Evolutionary conservation across 2,797 vertebrate species (phyloP).

Genomic region (Pipistrellus pygmaeus): DNA sequence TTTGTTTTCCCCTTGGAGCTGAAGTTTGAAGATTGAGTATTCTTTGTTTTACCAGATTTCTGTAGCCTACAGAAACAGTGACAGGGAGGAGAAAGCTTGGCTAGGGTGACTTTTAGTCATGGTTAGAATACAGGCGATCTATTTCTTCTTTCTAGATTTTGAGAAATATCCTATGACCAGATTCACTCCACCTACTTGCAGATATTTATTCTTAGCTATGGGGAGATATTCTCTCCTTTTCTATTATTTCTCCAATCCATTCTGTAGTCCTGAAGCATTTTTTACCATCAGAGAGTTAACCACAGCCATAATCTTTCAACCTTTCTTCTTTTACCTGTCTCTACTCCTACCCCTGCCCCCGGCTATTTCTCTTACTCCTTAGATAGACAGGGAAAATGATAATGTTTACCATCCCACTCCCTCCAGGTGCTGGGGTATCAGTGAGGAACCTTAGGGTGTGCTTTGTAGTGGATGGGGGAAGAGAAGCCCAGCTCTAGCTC

Average conservation of each 20-base stretch:
- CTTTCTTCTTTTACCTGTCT: background rate
- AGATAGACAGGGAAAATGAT: background rate
- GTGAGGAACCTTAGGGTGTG: background rate
- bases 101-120: background rate
- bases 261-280: background rate
- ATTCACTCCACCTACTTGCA: background rate
- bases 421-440: background rate
- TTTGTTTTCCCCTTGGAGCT: slow-evolving; percentile 29
- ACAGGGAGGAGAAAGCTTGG: background rate
- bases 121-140: background rate
- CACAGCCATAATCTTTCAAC: background rate
- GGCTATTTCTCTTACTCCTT: background rate
- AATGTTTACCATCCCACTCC: background rate
- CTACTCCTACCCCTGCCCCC: fast-evolving
- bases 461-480: background rate
- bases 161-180: background rate
- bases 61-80: background rate
- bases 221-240: background rate
- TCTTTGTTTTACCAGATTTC: slow-evolving; percentile 39
- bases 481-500: background rate
- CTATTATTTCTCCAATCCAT: background rate
- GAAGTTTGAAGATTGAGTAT: slow-evolving; percentile 41
- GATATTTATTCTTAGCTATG: background rate
- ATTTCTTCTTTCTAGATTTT: background rate
- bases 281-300: background rate